phyloP scores from a whole-genome alignment of 2,113 vertebrate species.

The Zosterops borbonicus region DNA sequence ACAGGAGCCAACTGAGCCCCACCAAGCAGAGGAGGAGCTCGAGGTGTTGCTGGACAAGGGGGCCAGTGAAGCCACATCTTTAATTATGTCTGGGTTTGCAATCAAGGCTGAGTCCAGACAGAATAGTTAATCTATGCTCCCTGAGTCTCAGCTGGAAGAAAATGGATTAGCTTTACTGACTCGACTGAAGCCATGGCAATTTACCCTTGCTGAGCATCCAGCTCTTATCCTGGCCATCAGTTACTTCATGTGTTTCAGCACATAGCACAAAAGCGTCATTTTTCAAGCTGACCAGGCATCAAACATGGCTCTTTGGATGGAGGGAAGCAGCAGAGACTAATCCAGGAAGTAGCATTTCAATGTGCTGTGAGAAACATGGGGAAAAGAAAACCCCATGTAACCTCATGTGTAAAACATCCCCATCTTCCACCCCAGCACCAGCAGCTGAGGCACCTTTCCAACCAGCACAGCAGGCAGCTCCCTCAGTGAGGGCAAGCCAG shows the following conservation, averaged over 20 bases:
- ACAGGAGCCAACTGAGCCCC: neutral
- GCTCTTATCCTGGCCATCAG: neutral
- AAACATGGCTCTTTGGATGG: neutral
- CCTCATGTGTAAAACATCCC: neutral
- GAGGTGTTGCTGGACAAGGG: neutral
- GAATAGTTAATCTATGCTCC: slow-evolving; percentile 16
- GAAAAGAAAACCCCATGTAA: neutral
- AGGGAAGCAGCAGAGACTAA: neutral
- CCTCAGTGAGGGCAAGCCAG: neutral
- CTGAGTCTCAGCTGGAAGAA: slow-evolving; percentile 28
- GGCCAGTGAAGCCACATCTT: neutral
- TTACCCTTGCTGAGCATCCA: neutral
- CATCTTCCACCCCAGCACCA: neutral
- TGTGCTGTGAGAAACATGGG: neutral
- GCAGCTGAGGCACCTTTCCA: neutral
- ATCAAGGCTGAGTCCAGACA: slow-evolving; percentile 18
- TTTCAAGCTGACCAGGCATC: neutral
- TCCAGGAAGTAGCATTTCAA: neutral
- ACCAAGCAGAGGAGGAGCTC: rapidly evolving
- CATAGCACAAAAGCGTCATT: neutral
- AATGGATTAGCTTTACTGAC: slow-evolving; percentile 46
- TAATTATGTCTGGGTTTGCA: slow-evolving; percentile 5
- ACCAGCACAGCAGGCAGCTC: neutral
- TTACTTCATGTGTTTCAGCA: neutral
- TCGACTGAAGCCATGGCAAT: slow-evolving; percentile 3